phyloP scores from a whole-genome alignment of 2,113 vertebrate genomes.

The Myotis davidii region DNA sequence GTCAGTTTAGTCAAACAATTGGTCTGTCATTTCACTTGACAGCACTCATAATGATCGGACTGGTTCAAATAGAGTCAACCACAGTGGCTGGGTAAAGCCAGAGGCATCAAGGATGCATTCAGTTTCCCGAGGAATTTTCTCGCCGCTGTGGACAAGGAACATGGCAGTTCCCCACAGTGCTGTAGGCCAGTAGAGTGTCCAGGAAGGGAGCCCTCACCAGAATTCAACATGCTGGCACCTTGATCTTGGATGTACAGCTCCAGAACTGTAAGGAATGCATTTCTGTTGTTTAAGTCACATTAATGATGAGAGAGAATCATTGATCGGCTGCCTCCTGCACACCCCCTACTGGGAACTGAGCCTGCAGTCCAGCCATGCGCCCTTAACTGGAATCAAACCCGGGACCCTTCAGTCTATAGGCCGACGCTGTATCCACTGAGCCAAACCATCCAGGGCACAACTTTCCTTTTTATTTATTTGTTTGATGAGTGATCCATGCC shows the following conservation, averaged over 20 bases:
- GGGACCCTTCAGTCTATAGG: too few species aligned
- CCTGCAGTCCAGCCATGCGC: accelerated
- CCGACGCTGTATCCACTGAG: too few species aligned
- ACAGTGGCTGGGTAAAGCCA: not conserved
- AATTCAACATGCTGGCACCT: not conserved
- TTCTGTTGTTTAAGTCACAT: not conserved
- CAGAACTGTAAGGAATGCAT: not conserved
- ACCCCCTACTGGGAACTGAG: too few species aligned
- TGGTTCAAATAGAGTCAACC: not conserved
- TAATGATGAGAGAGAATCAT: too few species aligned
- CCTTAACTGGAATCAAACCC: too few species aligned
- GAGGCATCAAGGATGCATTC: not conserved
- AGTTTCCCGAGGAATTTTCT: not conserved
- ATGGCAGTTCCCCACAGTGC: not conserved
- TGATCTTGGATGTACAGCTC: not conserved
- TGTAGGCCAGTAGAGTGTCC: not conserved
- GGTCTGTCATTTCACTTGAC: not conserved
- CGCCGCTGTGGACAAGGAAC: not conserved
- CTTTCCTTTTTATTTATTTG: not conserved
- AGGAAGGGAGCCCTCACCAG: not conserved
- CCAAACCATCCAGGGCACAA: too few species aligned
- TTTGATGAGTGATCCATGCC: not conserved
- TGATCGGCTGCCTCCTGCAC: too few species aligned
- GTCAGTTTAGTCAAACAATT: not conserved
- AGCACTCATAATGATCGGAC: not conserved